Base-by-base conservation (phyloP, 2,797 vertebrate species). In the Heterohyrax brucei region DNA sequence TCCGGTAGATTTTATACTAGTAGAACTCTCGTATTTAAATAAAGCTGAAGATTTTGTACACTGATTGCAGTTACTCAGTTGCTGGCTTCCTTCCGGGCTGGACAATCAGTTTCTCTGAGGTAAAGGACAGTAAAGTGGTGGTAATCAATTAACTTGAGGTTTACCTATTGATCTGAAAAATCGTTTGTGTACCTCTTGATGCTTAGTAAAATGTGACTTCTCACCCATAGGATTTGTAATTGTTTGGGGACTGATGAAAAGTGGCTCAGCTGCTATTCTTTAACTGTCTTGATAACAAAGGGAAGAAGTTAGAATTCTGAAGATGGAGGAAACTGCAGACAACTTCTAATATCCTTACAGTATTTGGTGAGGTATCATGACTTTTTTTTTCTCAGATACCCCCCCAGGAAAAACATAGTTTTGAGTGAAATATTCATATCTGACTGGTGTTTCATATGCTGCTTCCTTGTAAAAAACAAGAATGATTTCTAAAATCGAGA, bases 91-190 rank as follows among this genome's bases (percentile, higher is more conserved):
- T 1, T 80, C 10, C 80, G n/a, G 89, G 22, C 10, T 81, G 44
- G 28, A 12, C 12, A n/a, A 59, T 88, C 73, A 50, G 10, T 91
- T 77, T 92, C 18, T 93, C 85, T 3, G 26, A 24, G 12, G 10
- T 66, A 88, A 85, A 76, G 82, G 22, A 44, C 66, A 93, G 10
- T 30, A 87, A 93, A 26, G 5, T 85, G 3, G 28, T 3, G 72
- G 2, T 56, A 79, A 39, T 46, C 18, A 80, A 50, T 81, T 85
- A 48, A 72, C 70, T 88, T 91, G 59, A 84, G 6, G 13, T 68
- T 94, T 4, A 86, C 13, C 26, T 75, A 87, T 13, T 84, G 39
- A 90, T 87, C 66, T 30, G 39, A 39, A 89, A 73, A 80, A 39
- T 64, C 30, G 73, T 56, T 59, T 21, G 10, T 70, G 66, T 73